Conservation (phyloP, 2,888 invertebrate species). For the Camptogramma bilineatum region DNA sequence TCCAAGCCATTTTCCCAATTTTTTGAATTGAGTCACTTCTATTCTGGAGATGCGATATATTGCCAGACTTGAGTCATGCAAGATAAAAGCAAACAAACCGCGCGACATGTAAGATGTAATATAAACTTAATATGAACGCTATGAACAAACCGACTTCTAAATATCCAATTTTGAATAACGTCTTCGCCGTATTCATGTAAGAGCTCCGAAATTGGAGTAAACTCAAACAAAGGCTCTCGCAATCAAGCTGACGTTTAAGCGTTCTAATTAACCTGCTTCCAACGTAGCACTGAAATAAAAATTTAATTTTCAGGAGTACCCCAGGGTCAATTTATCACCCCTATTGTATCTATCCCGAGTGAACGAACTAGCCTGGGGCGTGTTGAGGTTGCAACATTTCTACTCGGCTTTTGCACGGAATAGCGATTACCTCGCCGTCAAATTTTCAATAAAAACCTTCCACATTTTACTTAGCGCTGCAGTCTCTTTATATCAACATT, state of each 20-base stretch:
- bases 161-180: not conserved
- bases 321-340: slow-evolving; percentile 25
- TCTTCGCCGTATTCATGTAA: not conserved
- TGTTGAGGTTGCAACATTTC: slow-evolving; percentile 15
- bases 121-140: too few relatives aligned
- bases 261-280: slow-evolving; percentile 14
- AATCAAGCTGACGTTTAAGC: slow-evolving; percentile 11
- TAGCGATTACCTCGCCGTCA: slow-evolving; percentile 2
- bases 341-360: slow-evolving; percentile 22
- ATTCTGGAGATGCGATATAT: too few relatives aligned
- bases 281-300: slow-evolving; percentile 6
- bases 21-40: too few relatives aligned
- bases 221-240: slow-evolving; percentile 15
- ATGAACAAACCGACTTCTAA: too few relatives aligned
- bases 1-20: too few relatives aligned
- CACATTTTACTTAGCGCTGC: not conserved
- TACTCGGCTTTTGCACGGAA: slow-evolving; percentile 13
- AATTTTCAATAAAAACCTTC: slow-evolving; percentile 3
- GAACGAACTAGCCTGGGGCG: slow-evolving; percentile 22
- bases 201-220: not conserved
- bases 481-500: too few relatives aligned
- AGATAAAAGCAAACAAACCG: too few relatives aligned
- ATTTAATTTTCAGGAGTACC: slow-evolving; percentile 16
- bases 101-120: too few relatives aligned
- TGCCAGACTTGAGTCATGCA: too few relatives aligned